phyloP scores from a whole-genome alignment of 2,888 invertebrate genomes.

The Scotopteryx bipunctaria region DNA sequence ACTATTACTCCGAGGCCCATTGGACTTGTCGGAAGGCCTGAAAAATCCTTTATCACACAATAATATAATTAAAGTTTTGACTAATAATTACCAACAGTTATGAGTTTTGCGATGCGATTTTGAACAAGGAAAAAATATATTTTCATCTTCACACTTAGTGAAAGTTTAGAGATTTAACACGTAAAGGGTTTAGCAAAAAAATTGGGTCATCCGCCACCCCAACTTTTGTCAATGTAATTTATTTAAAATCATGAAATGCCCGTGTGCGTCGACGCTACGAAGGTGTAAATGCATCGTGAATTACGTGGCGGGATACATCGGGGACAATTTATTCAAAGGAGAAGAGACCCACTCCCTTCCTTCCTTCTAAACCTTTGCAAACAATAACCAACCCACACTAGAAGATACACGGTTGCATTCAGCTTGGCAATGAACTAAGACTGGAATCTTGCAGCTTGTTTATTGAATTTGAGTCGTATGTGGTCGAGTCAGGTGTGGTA shows the following conservation, averaged over 20 bases:
- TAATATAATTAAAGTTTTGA: too few species aligned
- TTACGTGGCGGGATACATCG: conserved; percentile 69
- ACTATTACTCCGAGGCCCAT: too few species aligned
- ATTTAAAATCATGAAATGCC: conserved; percentile 1
- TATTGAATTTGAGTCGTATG: conserved; percentile 13
- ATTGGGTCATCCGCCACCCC: too few species aligned
- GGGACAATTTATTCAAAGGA: conserved; percentile 72
- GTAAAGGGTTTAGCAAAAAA: too few species aligned
- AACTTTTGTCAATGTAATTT: too few species aligned
- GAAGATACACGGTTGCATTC: conserved; percentile 16
- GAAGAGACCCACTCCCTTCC: conserved; percentile 48
- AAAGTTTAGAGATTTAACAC: too few species aligned
- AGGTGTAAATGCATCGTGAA: conserved; percentile 74
- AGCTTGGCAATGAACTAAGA: conserved; percentile 1
- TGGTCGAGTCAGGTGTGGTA: conserved; percentile 19
- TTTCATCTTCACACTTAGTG: too few species aligned
- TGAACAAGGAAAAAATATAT: too few species aligned
- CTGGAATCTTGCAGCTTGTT: not conserved
- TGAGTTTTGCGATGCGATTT: too few species aligned
- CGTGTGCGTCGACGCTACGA: conserved; percentile 49
- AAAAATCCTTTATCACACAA: not conserved
- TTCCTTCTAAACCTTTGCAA: conserved; percentile 37
- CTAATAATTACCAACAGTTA: too few species aligned
- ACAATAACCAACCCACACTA: conserved; percentile 31
- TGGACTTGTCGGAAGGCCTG: not conserved